phyloP scores from a whole-genome alignment of 1,140 invertebrate species.

The Pseudomyrmex cubaensis region DNA sequence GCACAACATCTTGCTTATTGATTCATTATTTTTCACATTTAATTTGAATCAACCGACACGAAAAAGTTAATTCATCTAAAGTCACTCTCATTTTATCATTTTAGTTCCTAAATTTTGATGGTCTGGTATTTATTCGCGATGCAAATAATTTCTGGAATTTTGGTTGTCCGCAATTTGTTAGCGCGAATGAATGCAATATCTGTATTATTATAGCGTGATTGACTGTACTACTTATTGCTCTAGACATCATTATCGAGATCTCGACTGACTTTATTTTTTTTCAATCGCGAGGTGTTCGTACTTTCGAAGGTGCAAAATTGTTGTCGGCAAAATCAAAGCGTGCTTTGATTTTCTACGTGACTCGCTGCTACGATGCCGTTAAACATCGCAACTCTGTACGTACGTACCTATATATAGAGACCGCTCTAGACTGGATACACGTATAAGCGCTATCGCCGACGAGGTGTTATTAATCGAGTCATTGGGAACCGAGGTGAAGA shows the following conservation, averaged over 20 bases:
- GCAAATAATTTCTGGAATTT: too few relatives aligned
- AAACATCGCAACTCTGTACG: slow-evolving; percentile 43
- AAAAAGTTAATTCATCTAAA: too few relatives aligned
- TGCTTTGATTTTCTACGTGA: slow-evolving; percentile 28
- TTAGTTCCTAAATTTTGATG: too few relatives aligned
- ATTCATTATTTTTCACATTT: too few relatives aligned
- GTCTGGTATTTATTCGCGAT: too few relatives aligned
- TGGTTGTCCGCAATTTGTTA: too few relatives aligned
- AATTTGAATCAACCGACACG: too few relatives aligned
- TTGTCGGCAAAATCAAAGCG: slow-evolving; percentile 80
- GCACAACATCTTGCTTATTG: too few relatives aligned
- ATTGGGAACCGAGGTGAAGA: slow-evolving; percentile 79
- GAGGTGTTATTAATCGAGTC: slow-evolving; percentile 83
- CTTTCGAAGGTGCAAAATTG: slow-evolving; percentile 49
- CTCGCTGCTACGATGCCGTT: slow-evolving; percentile 47
- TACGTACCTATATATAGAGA: slow-evolving; percentile 47
- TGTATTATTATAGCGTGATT: background rate
- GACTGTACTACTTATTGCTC: background rate
- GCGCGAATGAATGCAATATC: too few relatives aligned
- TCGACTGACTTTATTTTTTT: background rate
- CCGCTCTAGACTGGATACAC: slow-evolving; percentile 61
- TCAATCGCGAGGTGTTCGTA: background rate
- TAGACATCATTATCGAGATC: background rate
- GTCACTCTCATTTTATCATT: too few relatives aligned
- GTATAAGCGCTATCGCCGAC: slow-evolving; percentile 74